A percentile compares a stretch with the other conserved stretches of the same genome.
These are phyloP conservation scores for Palloptera scutellata DNA, from an alignment of 2,888 invertebrate species.

Conservation along the genomic window DNA sequence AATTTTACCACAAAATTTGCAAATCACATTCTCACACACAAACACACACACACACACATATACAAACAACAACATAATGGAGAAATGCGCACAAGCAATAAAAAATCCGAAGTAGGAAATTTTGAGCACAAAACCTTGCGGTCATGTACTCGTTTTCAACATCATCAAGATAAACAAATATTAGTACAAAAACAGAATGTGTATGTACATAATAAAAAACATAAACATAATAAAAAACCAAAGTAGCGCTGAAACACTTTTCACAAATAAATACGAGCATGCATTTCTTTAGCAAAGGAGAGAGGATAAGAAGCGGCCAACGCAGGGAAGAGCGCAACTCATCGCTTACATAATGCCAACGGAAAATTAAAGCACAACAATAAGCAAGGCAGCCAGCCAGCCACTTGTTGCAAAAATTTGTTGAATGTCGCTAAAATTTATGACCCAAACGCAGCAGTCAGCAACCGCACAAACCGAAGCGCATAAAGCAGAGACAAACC, in stretches of 20 bases:
- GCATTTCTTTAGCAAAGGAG: too few relatives aligned
- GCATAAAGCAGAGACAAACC: background rate
- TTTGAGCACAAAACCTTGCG: conserved; percentile 13
- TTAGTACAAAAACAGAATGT: conserved; percentile 13
- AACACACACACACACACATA: too few relatives aligned
- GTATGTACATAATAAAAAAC: too few relatives aligned
- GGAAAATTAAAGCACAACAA: conserved; percentile 20
- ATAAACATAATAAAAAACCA: too few relatives aligned
- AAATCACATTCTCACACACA: background rate
- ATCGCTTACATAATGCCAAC: background rate
- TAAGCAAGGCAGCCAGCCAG: conserved; percentile 30
- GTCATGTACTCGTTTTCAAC: conserved; percentile 31
- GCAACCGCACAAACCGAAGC: conserved; percentile 22
- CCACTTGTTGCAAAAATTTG: conserved; percentile 64
- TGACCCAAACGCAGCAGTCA: conserved; percentile 46
- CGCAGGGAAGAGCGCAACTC: too few relatives aligned
- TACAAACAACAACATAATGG: too few relatives aligned
- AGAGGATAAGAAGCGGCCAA: too few relatives aligned
- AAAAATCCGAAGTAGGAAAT: background rate
- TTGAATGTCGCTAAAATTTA: conserved; percentile 63
- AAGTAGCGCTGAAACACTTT: too few relatives aligned
- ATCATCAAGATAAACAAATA: conserved; percentile 42
- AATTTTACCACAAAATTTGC: too few relatives aligned
- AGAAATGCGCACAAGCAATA: too few relatives aligned
- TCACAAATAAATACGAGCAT: too few relatives aligned